These are phyloP conservation scores for Oncorhynchus masou DNA, from an alignment of 2,113 vertebrate species.

Conservation along the genomic window DNA sequence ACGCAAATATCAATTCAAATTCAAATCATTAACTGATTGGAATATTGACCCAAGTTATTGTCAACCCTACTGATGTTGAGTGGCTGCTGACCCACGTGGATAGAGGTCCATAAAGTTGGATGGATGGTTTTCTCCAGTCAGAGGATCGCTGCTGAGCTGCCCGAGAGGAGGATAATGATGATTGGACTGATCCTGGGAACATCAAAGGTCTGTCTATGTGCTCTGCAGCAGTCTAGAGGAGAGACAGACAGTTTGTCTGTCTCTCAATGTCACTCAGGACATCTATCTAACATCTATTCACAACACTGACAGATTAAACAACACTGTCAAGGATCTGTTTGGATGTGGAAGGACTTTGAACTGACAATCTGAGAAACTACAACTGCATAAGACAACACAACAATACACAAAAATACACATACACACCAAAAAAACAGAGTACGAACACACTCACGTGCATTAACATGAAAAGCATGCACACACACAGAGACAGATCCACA, in stretches of 20 bases:
- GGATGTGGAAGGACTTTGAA: slow-evolving; percentile 52
- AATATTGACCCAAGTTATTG: too few species aligned
- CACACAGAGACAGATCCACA: background rate
- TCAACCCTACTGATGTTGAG: too few species aligned
- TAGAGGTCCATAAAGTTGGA: background rate
- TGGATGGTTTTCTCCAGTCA: background rate
- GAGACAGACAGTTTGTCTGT: slow-evolving; percentile 25
- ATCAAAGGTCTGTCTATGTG: slow-evolving; percentile 35
- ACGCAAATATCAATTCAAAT: background rate
- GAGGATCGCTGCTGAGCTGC: slow-evolving; percentile 5
- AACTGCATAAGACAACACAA: slow-evolving; percentile 38
- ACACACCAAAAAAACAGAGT: slow-evolving; percentile 8
- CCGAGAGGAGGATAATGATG: slow-evolving; percentile 23
- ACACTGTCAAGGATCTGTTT: slow-evolving; percentile 27
- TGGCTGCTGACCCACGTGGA: background rate
- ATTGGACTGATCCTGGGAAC: slow-evolving; percentile 1
- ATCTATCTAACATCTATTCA: slow-evolving; percentile 28
- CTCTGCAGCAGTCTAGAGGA: background rate
- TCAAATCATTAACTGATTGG: background rate
- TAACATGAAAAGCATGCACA: too few species aligned
- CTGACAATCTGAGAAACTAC: slow-evolving; percentile 20
- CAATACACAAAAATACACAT: slow-evolving; percentile 30
- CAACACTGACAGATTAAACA: slow-evolving; percentile 27
- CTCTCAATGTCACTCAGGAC: slow-evolving; percentile 43
- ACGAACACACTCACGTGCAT: background rate